phyloP scores from a whole-genome alignment of 2,888 invertebrate genomes.

The Griposia aprilina region DNA sequence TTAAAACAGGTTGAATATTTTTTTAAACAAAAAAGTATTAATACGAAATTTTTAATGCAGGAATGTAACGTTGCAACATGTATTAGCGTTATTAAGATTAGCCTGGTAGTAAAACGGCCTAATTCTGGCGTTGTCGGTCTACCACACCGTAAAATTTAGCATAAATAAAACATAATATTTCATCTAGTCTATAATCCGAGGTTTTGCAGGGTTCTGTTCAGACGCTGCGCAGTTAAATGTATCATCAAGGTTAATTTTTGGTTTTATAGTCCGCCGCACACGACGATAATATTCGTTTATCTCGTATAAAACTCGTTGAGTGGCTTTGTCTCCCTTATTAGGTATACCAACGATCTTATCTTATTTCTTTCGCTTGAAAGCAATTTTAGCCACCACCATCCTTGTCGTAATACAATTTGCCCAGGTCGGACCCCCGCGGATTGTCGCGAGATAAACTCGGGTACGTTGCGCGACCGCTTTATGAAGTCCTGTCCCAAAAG shows the following conservation, averaged over 20 bases:
- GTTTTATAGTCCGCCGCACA: constrained; percentile 25
- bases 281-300: constrained; percentile 50
- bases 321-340: constrained; percentile 73
- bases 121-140: constrained; percentile 21
- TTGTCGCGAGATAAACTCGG: constrained; percentile 74
- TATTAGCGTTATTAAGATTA: constrained; percentile 17
- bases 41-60: no score
- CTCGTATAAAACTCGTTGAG: constrained; percentile 61
- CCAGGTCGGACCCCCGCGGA: constrained; percentile 73
- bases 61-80: not conserved
- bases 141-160: constrained; percentile 32
- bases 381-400: constrained; percentile 79
- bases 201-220: constrained; percentile 5
- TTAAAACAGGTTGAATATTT: no score
- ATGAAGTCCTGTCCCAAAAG: constrained; percentile 74
- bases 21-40: no score
- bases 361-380: constrained; percentile 77
- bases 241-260: constrained; percentile 37
- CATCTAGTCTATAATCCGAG: constrained; percentile 31
- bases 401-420: constrained; percentile 80
- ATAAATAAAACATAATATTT: constrained; percentile 30
- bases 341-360: constrained; percentile 76
- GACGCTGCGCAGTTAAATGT: constrained; percentile 16
- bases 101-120: constrained; percentile 19
- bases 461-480: constrained; percentile 71